Conservation (phyloP, 2,888 invertebrate species). For the Anarsia innoxiella region DNA sequence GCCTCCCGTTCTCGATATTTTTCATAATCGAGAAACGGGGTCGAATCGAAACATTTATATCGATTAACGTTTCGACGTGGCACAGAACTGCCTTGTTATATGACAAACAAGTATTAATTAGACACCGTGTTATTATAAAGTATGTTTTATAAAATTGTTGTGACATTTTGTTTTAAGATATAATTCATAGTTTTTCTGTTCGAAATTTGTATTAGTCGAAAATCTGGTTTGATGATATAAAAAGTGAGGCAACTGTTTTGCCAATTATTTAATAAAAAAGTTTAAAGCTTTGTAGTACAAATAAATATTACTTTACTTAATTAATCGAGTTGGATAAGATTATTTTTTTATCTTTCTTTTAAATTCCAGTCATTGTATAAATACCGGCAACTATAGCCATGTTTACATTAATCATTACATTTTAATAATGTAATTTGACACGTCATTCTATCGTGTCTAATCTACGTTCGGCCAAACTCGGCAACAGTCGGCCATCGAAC, state of each 20-base stretch:
- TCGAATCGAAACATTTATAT: constrained; percentile 17
- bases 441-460: constrained; percentile 8
- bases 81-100: constrained; percentile 12
- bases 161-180: background rate
- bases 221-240: no score
- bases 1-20: background rate
- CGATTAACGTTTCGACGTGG: constrained; percentile 18
- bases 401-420: constrained; percentile 2
- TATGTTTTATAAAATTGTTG: background rate
- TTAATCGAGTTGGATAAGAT: no score
- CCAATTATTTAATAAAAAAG: no score
- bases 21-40: constrained; percentile 15
- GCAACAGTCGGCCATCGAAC: constrained; percentile 18
- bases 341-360: no score
- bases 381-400: background rate
- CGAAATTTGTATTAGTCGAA: no score
- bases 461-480: constrained; percentile 10
- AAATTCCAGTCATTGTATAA: no score
- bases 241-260: no score
- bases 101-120: constrained; percentile 2
- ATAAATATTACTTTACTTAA: no score
- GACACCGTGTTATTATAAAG: background rate
- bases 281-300: no score
- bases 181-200: no score
- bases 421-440: background rate